A percentile compares a stretch with the other conserved stretches of the same genome.
Evolutionary conservation across 1,140 invertebrate genomes (phyloP).

Genomic region (Saccostrea echinata): DNA sequence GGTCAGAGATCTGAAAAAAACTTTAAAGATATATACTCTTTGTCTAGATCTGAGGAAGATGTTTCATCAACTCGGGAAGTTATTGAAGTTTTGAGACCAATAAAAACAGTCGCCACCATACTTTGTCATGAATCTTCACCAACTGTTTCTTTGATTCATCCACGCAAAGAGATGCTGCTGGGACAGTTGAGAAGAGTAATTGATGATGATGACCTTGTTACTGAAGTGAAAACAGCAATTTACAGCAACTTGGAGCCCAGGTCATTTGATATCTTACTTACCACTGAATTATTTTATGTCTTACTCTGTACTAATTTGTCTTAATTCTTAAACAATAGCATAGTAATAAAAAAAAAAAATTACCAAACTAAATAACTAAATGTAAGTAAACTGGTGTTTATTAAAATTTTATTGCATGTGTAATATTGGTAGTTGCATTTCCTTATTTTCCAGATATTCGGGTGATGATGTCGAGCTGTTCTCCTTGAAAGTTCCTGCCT

Average conservation of each 20-base stretch:
- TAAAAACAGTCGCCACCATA: too few species aligned
- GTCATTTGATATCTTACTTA: neutral
- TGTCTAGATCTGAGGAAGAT: conserved; percentile 29
- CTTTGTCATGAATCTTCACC: too few species aligned
- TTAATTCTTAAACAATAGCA: too few species aligned
- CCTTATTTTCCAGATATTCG: too few species aligned
- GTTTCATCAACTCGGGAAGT: too few species aligned
- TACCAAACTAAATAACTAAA: neutral
- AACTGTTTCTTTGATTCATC: too few species aligned
- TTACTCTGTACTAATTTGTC: neutral
- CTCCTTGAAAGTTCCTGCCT: neutral
- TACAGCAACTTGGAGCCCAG: neutral
- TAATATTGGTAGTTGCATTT: neutral
- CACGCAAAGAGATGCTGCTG: too few species aligned
- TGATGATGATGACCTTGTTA: neutral
- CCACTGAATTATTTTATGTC: neutral
- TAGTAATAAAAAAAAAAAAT: too few species aligned
- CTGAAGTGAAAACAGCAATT: neutral
- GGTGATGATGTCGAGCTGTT: neutral
- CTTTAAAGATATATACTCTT: conserved; percentile 39
- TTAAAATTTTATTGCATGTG: too few species aligned
- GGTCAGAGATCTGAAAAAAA: conserved; percentile 39
- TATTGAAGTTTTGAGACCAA: too few species aligned
- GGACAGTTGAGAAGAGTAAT: too few species aligned
- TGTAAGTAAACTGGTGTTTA: too few species aligned